phyloP scores from a whole-genome alignment of 2,888 invertebrate species.

The Drosophila kanekoi region DNA sequence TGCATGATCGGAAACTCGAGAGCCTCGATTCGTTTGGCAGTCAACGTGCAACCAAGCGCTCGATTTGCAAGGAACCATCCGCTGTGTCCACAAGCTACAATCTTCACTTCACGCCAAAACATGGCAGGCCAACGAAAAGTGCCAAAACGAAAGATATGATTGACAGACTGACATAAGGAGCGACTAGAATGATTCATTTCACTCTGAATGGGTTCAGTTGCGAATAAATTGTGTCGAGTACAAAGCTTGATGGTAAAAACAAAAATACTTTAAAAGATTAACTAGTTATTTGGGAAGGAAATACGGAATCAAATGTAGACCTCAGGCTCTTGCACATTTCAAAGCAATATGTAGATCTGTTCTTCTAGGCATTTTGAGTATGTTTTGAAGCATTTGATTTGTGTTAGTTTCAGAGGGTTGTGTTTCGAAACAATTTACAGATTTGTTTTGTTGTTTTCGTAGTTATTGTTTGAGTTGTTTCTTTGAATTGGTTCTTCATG shows the following conservation, averaged over 20 bases:
- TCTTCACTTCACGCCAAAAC: not conserved
- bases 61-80: slow-evolving; percentile 6
- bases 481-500: not conserved
- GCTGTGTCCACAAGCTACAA: slow-evolving; percentile 30
- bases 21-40: slow-evolving; percentile 42
- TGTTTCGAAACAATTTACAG: not conserved
- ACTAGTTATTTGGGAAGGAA: too few species aligned
- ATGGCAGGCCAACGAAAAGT: not conserved
- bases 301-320: too few species aligned
- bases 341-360: not conserved
- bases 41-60: not conserved
- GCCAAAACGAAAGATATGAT: slow-evolving; percentile 24
- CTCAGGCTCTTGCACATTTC: not conserved
- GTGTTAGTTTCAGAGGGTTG: slow-evolving; percentile 1
- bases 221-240: too few species aligned
- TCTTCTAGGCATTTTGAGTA: not conserved
- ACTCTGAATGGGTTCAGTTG: too few species aligned
- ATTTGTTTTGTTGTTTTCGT: slow-evolving; percentile 7
- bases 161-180: not conserved
- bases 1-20: slow-evolving; percentile 16
- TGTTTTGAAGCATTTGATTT: not conserved
- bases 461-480: not conserved
- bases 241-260: too few species aligned
- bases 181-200: too few species aligned
- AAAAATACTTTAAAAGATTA: too few species aligned